Percentiles rank a stretch among this genome's conserved stretches.
phyloP scores from a whole-genome alignment of 2,113 vertebrate genomes.

The Tetrax tetrax region DNA sequence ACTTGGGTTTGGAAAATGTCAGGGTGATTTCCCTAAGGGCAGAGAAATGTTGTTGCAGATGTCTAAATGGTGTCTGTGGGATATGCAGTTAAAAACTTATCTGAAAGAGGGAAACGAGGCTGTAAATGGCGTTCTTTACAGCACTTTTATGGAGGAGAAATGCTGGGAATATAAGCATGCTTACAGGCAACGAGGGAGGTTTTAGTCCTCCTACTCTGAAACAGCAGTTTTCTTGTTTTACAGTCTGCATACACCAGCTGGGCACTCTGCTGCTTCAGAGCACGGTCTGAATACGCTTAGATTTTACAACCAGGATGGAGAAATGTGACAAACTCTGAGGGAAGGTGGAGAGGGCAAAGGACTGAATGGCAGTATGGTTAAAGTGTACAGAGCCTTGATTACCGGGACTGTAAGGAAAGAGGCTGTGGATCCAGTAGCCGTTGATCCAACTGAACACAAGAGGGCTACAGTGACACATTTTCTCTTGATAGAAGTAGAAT shows the following conservation, averaged over 20 bases:
- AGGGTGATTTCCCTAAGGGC: not conserved
- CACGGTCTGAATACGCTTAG: not conserved
- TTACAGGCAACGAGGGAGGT: not conserved
- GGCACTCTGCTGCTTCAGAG: not conserved
- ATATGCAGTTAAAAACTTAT: not conserved
- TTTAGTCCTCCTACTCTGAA: not conserved
- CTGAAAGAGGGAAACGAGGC: not conserved
- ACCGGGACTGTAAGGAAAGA: not conserved
- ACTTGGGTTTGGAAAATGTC: not conserved
- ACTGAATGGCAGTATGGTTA: not conserved
- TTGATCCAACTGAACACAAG: conserved; percentile 60
- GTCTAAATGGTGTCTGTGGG: not conserved
- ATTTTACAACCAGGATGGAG: not conserved
- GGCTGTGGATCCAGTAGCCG: not conserved
- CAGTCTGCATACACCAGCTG: not conserved
- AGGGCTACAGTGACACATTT: conserved; percentile 37
- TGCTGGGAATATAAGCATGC: not conserved
- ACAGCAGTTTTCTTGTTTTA: not conserved
- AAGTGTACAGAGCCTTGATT: not conserved
- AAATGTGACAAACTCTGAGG: not conserved
- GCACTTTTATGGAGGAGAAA: not conserved
- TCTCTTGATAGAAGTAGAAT: not conserved
- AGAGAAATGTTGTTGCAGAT: rapidly evolving
- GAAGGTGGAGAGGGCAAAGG: not conserved
- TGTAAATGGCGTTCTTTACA: not conserved